Evolutionary conservation across 2,113 vertebrate species (phyloP), one percentile per base, ranked within the genome.

Genomic region (Oncorhynchus masou): DNA sequence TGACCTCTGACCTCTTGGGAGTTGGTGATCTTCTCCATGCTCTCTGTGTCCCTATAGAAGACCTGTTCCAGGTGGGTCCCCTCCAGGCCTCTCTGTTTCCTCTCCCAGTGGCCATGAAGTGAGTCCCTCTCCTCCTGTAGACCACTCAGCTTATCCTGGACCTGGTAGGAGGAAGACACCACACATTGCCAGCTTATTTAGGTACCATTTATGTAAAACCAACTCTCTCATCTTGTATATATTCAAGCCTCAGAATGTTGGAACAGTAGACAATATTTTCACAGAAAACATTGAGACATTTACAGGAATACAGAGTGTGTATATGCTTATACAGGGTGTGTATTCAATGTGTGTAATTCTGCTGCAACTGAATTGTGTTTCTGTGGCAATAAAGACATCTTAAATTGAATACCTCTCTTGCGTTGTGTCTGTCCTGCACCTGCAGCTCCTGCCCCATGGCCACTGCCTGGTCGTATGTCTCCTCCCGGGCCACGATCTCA

Each of bases 41-140:
- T 87, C 77, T 84, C 82, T 3, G 88, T 91, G 2, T 96, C 94
- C 77, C 94, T 94, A 88, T 95, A 94, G 88, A 97, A 96, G 67
- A 90, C 81, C 85, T 96, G 95, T 84, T 96, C 94, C 84, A 81
- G 86, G 68, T 94, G 87, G 5, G 82, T 72, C 64, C 82, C 91
- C 70, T 94, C 93, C 62, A 98, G 79, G 91, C 91, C 93, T 73
- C 84, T 84, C 27, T 93, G 93, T 68, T 95, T 95, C 74, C 73
- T 70, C 34, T 88, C 88, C 96, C 96, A 98, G 71, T 92, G 91
- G 70, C 76, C 74, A 82, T 93, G 92, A 54, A 97, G 89, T 0
- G 84, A 91, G 4, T 88, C 73, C 16, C 89, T 91, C 66, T 92
- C 90, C 51, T 89, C 79, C 80, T 87, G 80, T 25, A 98, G 85